Conservation (phyloP, 2,113 vertebrate species). For the Promerops cafer region DNA sequence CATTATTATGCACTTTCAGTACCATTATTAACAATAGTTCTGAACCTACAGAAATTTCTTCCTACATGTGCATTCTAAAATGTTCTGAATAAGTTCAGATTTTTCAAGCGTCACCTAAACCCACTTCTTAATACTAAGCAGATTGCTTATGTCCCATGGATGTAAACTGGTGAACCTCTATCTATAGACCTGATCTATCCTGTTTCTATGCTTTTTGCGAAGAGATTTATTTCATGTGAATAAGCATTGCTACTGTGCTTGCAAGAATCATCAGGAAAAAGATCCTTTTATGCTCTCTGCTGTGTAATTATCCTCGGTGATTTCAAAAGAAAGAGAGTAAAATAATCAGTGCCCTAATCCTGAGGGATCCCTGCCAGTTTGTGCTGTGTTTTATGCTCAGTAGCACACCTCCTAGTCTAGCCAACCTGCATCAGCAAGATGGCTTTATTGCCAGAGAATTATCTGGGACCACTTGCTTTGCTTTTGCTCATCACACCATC, state of each 20-base stretch:
- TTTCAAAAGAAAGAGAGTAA: background rate
- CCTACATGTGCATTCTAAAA: background rate
- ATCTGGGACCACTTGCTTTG: background rate
- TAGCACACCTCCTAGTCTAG: background rate
- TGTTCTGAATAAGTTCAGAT: background rate
- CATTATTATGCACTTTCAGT: conserved; percentile 3
- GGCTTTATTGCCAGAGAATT: background rate
- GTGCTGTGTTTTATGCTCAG: background rate
- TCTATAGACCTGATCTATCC: background rate
- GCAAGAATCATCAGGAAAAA: background rate
- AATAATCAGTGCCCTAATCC: background rate
- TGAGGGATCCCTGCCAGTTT: background rate
- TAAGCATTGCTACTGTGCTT: background rate
- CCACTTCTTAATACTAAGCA: background rate
- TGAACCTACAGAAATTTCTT: background rate
- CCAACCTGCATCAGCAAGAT: background rate
- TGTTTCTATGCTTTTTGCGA: background rate
- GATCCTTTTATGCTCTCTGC: background rate
- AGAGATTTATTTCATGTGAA: background rate
- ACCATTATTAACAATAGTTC: conserved; percentile 10
- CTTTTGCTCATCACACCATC: background rate
- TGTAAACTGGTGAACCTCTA: background rate
- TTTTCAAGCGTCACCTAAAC: background rate
- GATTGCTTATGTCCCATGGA: background rate
- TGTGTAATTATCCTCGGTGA: background rate